phyloP scores from a whole-genome alignment of 2,797 vertebrate genomes.

The Orestias chungarensis region DNA sequence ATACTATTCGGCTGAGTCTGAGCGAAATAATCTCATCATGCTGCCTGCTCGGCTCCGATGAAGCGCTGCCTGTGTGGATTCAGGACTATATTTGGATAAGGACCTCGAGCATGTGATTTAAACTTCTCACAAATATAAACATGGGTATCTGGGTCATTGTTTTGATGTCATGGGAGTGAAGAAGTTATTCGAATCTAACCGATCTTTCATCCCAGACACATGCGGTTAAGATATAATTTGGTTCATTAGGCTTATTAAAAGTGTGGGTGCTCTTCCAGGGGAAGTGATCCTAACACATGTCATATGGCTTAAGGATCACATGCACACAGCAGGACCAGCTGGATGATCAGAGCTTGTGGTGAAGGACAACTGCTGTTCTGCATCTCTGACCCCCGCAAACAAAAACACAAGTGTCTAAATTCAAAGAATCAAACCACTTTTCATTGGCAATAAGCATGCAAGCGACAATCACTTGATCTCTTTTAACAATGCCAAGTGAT shows the following conservation, averaged over 20 bases:
- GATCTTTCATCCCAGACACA: background rate
- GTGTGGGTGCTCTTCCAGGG: conserved; percentile 8
- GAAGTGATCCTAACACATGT: conserved; percentile 41
- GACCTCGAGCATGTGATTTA: conserved; percentile 32
- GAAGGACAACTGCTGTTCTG: conserved; percentile 41
- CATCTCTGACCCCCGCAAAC: conserved; percentile 42
- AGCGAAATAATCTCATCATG: conserved; percentile 48
- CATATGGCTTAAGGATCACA: conserved; percentile 59
- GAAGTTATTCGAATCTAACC: conserved; percentile 10
- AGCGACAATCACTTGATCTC: conserved; percentile 57
- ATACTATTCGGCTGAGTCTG: conserved; percentile 54
- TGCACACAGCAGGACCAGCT: conserved; percentile 62
- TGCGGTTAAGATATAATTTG: background rate
- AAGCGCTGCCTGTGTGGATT: conserved; percentile 39
- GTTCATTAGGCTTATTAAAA: too few relatives aligned
- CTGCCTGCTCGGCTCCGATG: conserved; percentile 33
- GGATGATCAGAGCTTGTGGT: conserved; percentile 53
- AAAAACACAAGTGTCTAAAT: conserved; percentile 41
- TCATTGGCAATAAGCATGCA: conserved; percentile 65
- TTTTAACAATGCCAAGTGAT: conserved; percentile 66
- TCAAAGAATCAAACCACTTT: conserved; percentile 54
- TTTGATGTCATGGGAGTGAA: conserved; percentile 7
- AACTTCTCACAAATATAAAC: conserved; percentile 36
- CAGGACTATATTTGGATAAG: conserved; percentile 69
- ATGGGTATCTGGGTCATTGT: conserved; percentile 19